A percentile compares a stretch with the other conserved stretches of the same genome.
Conservation (phyloP, 2,888 invertebrate genomes). For the Andrena haemorrhoa region DNA sequence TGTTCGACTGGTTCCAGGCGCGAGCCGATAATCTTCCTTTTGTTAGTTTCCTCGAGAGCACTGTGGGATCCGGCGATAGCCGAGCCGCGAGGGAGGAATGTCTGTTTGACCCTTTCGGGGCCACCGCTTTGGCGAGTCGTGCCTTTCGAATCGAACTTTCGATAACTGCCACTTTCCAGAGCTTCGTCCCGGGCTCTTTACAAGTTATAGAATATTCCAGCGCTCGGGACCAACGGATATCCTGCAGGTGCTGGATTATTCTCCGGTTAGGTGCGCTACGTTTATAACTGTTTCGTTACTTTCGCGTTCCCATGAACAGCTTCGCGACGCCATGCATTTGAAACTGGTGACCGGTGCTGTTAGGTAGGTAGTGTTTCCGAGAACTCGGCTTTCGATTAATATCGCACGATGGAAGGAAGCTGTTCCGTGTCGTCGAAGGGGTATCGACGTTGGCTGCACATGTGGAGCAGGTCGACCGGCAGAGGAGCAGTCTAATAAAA, state of each 20-base stretch:
- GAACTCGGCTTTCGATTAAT: constrained; percentile 46
- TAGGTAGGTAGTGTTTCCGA: neutral
- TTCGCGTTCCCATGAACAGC: too few species aligned
- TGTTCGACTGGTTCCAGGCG: constrained; percentile 33
- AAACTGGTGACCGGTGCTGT: neutral
- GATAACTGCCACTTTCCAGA: constrained; percentile 3
- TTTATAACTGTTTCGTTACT: too few species aligned
- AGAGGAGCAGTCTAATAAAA: constrained; percentile 82
- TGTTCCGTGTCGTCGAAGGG: constrained; percentile 58
- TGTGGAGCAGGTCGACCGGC: constrained; percentile 69
- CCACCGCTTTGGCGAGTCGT: constrained; percentile 5
- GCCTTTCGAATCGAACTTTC: constrained; percentile 1
- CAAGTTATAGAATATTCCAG: too few species aligned
- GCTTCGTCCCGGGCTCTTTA: neutral
- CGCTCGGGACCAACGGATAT: too few species aligned
- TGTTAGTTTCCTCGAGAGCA: constrained; percentile 44
- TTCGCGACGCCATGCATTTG: too few species aligned
- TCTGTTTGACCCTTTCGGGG: constrained; percentile 29
- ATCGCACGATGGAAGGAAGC: constrained; percentile 60
- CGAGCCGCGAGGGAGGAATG: neutral
- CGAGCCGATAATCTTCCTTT: constrained; percentile 54
- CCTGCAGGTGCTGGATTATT: too few species aligned
- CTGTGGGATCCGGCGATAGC: constrained; percentile 41
- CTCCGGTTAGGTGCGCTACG: too few species aligned
- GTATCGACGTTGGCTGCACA: constrained; percentile 65